Conservation (phyloP, 2,797 vertebrate species). For the Lophotriccus pileatus region DNA sequence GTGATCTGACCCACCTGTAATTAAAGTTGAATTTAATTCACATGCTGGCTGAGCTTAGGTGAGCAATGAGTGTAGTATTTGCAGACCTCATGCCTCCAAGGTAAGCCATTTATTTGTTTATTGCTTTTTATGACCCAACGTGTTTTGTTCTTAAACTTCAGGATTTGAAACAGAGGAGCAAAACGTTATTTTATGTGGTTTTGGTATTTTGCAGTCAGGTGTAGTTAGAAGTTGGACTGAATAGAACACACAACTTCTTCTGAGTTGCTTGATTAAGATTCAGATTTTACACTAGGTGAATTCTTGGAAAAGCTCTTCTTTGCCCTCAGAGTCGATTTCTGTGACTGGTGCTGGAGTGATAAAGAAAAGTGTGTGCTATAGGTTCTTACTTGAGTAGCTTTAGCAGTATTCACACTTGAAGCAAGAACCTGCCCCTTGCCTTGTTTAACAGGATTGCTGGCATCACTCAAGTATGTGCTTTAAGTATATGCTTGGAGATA, state of each 20-base stretch:
- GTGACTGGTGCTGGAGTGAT: rapidly evolving
- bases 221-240: background rate
- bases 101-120: background rate
- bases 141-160: background rate
- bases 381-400: background rate
- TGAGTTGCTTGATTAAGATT: background rate
- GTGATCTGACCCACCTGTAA: background rate
- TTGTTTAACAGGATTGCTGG: background rate
- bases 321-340: background rate
- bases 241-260: background rate
- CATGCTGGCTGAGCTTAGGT: background rate
- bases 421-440: background rate
- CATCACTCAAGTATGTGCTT: background rate
- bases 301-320: background rate
- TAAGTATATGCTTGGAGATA: background rate
- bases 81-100: background rate
- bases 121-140: background rate
- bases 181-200: background rate
- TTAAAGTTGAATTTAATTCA: background rate
- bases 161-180: background rate
- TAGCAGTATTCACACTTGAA: background rate
- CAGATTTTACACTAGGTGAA: background rate
- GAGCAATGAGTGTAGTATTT: background rate
- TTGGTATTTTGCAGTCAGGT: background rate
- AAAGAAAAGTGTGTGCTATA: background rate